These are phyloP conservation scores for Podabrus alpinus DNA, from an alignment of 2,888 invertebrate species.

Conservation along the genomic window DNA sequence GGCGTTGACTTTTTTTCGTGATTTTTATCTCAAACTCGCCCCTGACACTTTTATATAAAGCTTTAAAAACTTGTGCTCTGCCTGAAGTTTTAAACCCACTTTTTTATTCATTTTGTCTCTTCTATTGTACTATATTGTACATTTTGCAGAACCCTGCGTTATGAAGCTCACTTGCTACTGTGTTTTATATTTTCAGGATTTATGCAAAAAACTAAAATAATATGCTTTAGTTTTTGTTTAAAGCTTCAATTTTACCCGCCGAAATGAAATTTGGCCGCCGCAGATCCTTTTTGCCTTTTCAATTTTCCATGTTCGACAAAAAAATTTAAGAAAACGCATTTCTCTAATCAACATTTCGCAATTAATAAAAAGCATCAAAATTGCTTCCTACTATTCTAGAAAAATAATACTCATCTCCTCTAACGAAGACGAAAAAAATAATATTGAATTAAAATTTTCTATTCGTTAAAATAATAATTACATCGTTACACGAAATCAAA, in stretches of 20 bases:
- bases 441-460: too few species aligned
- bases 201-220: slow-evolving; percentile 13
- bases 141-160: slow-evolving; percentile 11
- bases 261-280: neutral
- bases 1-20: slow-evolving; percentile 23
- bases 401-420: too few species aligned
- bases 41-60: slow-evolving; percentile 27
- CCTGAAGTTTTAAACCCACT: slow-evolving; percentile 19
- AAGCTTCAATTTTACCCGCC: neutral
- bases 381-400: too few species aligned
- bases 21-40: slow-evolving; percentile 26
- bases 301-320: neutral
- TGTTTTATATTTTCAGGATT: slow-evolving; percentile 15
- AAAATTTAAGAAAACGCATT: neutral
- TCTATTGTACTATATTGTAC: slow-evolving; percentile 19
- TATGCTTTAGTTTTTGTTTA: slow-evolving; percentile 13
- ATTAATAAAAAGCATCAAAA: too few species aligned
- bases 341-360: neutral
- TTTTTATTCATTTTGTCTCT: slow-evolving; percentile 24
- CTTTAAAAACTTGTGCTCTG: slow-evolving; percentile 16
- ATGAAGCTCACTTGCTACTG: slow-evolving; percentile 10
- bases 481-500: too few species aligned
- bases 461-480: too few species aligned
- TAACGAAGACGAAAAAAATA: too few species aligned
- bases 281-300: slow-evolving; percentile 6